Base-by-base conservation (phyloP, 2,113 vertebrate species). In the Rhinopomastus cyanomelas region DNA sequence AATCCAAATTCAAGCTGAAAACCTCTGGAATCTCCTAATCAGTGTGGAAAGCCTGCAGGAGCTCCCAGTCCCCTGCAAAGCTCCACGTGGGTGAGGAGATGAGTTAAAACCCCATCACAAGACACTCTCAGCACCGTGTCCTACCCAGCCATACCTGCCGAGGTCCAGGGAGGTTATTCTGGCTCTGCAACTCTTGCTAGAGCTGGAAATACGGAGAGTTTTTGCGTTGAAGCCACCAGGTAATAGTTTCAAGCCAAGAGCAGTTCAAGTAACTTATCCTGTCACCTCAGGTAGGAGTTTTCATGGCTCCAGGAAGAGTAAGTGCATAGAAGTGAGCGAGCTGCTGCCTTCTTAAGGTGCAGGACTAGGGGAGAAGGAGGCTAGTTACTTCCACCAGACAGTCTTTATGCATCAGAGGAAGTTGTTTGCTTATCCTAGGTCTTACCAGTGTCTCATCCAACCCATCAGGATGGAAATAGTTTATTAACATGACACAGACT, bases 401-500 rank as follows among this genome's bases (percentile, higher is more conserved):
- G 4, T 26, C 39, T 67, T 90, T 36, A 30, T 3, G 3, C 11
- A 18, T 23, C 62, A 74, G 75, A 67, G 48, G 53, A 93, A 87
- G 46, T 85, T 85, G 39, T 61, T 44, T 32, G 73, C 66, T 95
- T 60, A 21, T 23, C 37, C 30, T 66, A 2, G 2, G 2, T 64
- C 25, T 36, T 57, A 37, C 48, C 26, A 15, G 62, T 22, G 72
- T 76, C 91, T 85, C 32, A 2, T 62, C 55, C 46, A 85, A 72
- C 52, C 52, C 60, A 90, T 44, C 71, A 80, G 76, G 56, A 83
- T 2, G n/a, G 57, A 85, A 82, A 88, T 2, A 55, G 19, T 52
- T n/a, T 69, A 65, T 2, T 21, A 49, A 88, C 90, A 56, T 61
- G 72, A 94, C 72, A 56, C 85, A 88, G 81, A 53, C 23, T 75